A percentile compares a stretch with the other conserved stretches of the same genome.
Evolutionary conservation across 2,113 vertebrate genomes (phyloP).

Genomic region (Papio anubis): DNA sequence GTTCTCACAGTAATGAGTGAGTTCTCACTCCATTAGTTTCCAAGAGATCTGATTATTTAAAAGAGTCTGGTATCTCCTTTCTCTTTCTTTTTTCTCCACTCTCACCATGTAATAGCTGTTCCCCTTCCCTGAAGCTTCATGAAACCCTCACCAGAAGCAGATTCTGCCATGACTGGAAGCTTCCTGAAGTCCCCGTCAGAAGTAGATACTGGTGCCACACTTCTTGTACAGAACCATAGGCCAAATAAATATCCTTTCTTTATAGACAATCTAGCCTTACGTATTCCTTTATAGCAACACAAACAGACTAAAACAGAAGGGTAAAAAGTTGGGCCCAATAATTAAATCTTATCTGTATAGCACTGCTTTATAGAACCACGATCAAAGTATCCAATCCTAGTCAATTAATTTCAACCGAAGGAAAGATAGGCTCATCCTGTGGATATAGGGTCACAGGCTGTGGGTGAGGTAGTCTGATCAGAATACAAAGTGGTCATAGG

Average conservation of each 20-base stretch:
- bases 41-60: neutral
- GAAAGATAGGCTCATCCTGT: neutral
- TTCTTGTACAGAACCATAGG: neutral
- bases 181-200: neutral
- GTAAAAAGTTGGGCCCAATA: neutral
- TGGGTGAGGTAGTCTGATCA: neutral
- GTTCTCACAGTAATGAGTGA: neutral
- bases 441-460: neutral
- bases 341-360: neutral
- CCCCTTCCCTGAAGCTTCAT: neutral
- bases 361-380: neutral
- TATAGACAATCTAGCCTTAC: neutral
- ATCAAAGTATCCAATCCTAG: neutral
- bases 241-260: neutral
- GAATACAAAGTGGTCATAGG: neutral
- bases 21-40: neutral
- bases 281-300: neutral
- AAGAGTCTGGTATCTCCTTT: neutral
- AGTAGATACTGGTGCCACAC: neutral
- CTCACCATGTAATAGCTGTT: neutral
- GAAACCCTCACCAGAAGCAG: neutral
- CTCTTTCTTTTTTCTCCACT: neutral
- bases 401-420: neutral
- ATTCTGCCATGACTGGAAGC: neutral
- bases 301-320: neutral